Evolutionary conservation across 2,888 invertebrate genomes (phyloP).

Genomic region (Phortica magna): DNA sequence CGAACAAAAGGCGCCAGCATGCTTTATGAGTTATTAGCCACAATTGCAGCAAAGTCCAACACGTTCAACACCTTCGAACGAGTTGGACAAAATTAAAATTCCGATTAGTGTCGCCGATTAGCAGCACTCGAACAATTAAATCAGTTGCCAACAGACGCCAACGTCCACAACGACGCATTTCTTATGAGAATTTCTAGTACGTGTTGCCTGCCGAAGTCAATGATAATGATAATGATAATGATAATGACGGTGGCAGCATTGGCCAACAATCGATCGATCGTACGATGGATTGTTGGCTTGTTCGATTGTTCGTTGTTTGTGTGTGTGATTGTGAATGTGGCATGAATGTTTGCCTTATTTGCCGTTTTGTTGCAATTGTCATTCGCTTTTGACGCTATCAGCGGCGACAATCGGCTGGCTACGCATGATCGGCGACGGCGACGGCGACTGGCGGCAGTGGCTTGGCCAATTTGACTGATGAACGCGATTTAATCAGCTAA

Average conservation of each 20-base stretch:
- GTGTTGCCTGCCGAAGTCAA: conserved; percentile 10
- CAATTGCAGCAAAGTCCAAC: background rate
- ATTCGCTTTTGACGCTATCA: conserved; percentile 48
- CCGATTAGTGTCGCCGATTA: conserved; percentile 73
- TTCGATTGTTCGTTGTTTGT: background rate
- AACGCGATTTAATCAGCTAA: conserved; percentile 72
- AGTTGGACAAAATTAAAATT: conserved; percentile 67
- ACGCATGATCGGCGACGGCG: conserved; percentile 8
- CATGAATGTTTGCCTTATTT: background rate
- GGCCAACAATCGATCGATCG: conserved; percentile 9
- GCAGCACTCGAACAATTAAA: conserved; percentile 75
- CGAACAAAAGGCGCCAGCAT: conserved; percentile 14
- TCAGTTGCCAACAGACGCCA: conserved; percentile 69
- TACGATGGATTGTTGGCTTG: no score
- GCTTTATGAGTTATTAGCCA: conserved; percentile 9
- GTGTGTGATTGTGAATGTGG: background rate
- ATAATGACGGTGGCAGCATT: no score
- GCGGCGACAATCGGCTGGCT: conserved; percentile 46
- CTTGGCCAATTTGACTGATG: conserved; percentile 75
- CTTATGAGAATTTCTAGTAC: conserved; percentile 46
- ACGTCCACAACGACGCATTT: conserved; percentile 56
- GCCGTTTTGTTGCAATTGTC: conserved; percentile 58
- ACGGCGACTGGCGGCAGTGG: conserved; percentile 45
- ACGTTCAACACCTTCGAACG: background rate
- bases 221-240: no score